Percentiles rank a stretch among this genome's conserved stretches.
Evolutionary conservation across 2,888 invertebrate genomes (phyloP).

Genomic region (Lutraria lutraria): DNA sequence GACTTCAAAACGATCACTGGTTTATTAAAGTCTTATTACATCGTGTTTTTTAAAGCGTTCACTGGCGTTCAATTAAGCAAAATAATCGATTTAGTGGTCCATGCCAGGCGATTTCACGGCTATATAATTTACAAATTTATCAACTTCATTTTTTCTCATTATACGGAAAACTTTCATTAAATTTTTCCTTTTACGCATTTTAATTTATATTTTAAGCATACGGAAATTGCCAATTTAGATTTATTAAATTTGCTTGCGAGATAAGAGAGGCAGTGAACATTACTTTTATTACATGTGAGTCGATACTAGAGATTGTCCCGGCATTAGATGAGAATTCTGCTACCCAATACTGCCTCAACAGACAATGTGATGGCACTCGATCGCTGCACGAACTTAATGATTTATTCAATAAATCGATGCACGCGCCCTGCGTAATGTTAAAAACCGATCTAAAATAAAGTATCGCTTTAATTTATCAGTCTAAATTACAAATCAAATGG

Average conservation of each 20-base stretch:
- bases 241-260: background rate
- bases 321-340: too few relatives aligned
- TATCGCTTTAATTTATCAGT: too few relatives aligned
- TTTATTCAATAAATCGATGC: too few relatives aligned
- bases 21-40: conserved; percentile 39
- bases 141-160: conserved; percentile 9
- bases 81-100: conserved; percentile 45
- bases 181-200: conserved; percentile 9
- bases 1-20: conserved; percentile 32
- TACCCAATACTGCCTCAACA: too few relatives aligned
- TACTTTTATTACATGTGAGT: background rate
- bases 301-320: background rate
- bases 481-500: too few relatives aligned
- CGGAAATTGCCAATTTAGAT: conserved; percentile 16
- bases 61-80: conserved; percentile 36
- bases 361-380: too few relatives aligned
- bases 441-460: too few relatives aligned
- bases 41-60: conserved; percentile 31
- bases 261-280: background rate
- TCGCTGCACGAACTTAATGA: too few relatives aligned
- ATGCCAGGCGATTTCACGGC: conserved; percentile 40
- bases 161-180: conserved; percentile 6
- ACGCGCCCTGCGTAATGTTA: too few relatives aligned
- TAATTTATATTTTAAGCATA: conserved; percentile 21
- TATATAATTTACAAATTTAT: conserved; percentile 40